Base-by-base conservation (phyloP, 1,140 invertebrate species). In the Heliconius nattereri region DNA sequence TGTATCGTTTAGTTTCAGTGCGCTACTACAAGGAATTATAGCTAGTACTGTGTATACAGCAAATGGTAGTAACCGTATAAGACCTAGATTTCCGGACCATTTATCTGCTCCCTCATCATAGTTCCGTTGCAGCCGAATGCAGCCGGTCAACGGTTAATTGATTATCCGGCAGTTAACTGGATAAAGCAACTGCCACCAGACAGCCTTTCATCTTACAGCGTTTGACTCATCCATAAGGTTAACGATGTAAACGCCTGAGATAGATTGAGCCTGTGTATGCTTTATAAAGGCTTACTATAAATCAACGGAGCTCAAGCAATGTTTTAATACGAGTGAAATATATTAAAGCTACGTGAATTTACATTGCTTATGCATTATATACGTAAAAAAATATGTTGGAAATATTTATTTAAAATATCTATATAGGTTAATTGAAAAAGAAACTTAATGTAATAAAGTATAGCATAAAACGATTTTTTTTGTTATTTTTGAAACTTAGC, bases 111-210 rank as follows among this genome's bases (percentile, higher is more conserved):
- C 82, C 84, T 85, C 85, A 85, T 88, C 89, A 89, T 86, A 90
- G 86, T 90, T 87, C 86, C 89, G 85, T 54, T 88, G 85, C 87
- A 90, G 79, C 89, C 89, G 90, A 90, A 91, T 89, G 88, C 85
- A 89, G 83, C 81, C 90, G 88, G 90, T 89, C 89, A 90, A 85
- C 86, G 86, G 88, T 89, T 91, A 92, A 92, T 92, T 91, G 90
- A 90, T 91, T 92, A 92, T 90, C 90, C 90, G 90, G 87, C 84
- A 86, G 83, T 86, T 85, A 87, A 84, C 85, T 80, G 81, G 86
- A 79, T 84, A 84, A 85, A 85, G 79, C 79, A 78, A 78, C 77
- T 73, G 71, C 81, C 75, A 85, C 77, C 85, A 79, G 78, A 60
- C 85, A 81, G 75, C 77, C 77, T 85, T 85, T 86, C 83, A 84